A percentile compares a stretch with the other conserved stretches of the same genome.
These are phyloP conservation scores for Tetranychus urticae DNA, from an alignment of 1,140 invertebrate species.

Conservation along the genomic window DNA sequence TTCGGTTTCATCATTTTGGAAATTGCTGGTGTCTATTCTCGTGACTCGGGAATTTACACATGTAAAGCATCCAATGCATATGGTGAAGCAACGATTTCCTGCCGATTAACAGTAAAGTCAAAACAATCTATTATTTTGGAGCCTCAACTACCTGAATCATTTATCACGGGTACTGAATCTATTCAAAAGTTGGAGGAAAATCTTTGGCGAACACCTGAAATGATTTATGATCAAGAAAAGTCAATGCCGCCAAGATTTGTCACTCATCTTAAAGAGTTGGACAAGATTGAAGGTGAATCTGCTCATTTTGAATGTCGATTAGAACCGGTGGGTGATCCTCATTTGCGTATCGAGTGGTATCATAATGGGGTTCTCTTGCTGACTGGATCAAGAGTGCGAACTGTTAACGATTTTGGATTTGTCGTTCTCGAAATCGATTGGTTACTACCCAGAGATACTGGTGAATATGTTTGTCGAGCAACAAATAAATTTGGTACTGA, in stretches of 20 bases:
- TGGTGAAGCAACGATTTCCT: constrained; percentile 62
- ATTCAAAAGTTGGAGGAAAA: constrained; percentile 71
- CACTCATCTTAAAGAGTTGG: constrained; percentile 45
- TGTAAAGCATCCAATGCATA: constrained; percentile 70
- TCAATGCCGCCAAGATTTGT: constrained; percentile 60
- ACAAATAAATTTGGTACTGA: constrained; percentile 26
- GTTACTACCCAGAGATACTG: constrained; percentile 22
- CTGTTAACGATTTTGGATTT: constrained; percentile 30
- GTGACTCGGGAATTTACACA: constrained; percentile 66
- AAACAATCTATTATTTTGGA: constrained; percentile 59
- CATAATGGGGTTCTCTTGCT: constrained; percentile 69
- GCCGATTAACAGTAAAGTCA: constrained; percentile 43
- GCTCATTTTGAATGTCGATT: constrained; percentile 86
- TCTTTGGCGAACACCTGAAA: constrained; percentile 61
- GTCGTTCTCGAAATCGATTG: constrained; percentile 30
- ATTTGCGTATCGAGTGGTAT: constrained; percentile 86
- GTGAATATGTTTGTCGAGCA: constrained; percentile 25
- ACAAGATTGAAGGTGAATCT: constrained; percentile 56
- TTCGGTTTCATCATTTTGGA: constrained; percentile 82
- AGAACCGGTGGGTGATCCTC: constrained; percentile 78
- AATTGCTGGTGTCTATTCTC: constrained; percentile 58
- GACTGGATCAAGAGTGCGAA: constrained; percentile 34
- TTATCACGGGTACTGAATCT: constrained; percentile 38
- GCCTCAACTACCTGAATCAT: constrained; percentile 63
- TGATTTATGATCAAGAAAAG: constrained; percentile 49